Evolutionary conservation across 2,888 invertebrate species (phyloP).

Genomic region (Acanthosepion lycidas): DNA sequence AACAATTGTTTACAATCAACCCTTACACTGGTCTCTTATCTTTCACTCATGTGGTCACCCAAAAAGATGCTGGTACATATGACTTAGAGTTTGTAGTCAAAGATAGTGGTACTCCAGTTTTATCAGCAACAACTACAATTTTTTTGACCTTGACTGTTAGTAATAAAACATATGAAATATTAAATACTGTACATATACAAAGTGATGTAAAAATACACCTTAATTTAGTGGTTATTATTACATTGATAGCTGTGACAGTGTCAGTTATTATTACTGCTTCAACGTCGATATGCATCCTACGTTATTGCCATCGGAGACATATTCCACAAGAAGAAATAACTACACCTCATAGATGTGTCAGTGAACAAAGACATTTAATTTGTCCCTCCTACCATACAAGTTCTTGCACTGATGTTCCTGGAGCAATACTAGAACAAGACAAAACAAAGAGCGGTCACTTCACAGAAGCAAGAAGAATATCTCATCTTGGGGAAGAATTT

Average conservation of each 20-base stretch:
- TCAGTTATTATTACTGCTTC: constrained; percentile 33
- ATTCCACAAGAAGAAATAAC: constrained; percentile 21
- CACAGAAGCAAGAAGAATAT: not conserved
- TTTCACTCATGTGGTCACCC: not conserved
- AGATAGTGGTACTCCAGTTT: not conserved
- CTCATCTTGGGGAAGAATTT: not conserved
- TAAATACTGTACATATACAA: constrained; percentile 9
- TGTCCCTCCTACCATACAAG: constrained; percentile 21
- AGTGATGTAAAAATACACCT: not conserved
- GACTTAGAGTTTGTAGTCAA: not conserved
- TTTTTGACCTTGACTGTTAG: not conserved
- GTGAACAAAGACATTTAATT: constrained; percentile 13
- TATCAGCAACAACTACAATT: constrained; percentile 33
- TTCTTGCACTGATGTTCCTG: constrained; percentile 14
- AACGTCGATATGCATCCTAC: constrained; percentile 18
- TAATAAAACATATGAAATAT: not conserved
- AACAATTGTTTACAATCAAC: not conserved
- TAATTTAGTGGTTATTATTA: not conserved
- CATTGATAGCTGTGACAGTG: not conserved
- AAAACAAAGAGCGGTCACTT: not conserved
- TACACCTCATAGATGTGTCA: constrained; percentile 22
- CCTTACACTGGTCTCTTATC: constrained; percentile 33
- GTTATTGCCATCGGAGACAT: constrained; percentile 1
- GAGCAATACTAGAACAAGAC: not conserved
- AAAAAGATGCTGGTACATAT: constrained; percentile 33